Evolutionary conservation across 2,888 invertebrate genomes (phyloP).

Genomic region (Saturnia japonica): DNA sequence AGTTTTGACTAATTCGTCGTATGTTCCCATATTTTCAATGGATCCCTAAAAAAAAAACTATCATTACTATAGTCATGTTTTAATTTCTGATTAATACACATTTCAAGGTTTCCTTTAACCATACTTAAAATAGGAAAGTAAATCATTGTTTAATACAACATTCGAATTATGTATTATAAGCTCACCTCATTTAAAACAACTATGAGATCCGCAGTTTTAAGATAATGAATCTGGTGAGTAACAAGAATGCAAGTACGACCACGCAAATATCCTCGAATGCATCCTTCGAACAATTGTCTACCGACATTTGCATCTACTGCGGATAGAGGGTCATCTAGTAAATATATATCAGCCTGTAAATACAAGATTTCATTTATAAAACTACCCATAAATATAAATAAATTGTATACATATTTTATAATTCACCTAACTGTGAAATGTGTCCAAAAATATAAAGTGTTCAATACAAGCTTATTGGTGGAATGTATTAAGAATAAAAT

Average conservation of each 20-base stretch:
- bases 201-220: conserved; percentile 73
- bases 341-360: conserved; percentile 86
- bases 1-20: conserved; percentile 77
- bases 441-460: too few relatives aligned
- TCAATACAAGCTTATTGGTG: too few relatives aligned
- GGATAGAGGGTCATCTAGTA: conserved; percentile 91
- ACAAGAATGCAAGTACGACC: conserved; percentile 88
- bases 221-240: conserved; percentile 91
- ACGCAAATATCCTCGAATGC: conserved; percentile 84
- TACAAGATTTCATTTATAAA: not conserved
- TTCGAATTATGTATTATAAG: too few relatives aligned
- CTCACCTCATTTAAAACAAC: conserved; percentile 78
- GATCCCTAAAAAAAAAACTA: conserved; percentile 63
- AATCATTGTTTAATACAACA: too few relatives aligned
- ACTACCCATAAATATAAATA: not conserved
- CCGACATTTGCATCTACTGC: conserved; percentile 92
- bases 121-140: too few relatives aligned
- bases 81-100: too few relatives aligned
- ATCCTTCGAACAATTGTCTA: conserved; percentile 87
- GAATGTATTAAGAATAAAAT: too few relatives aligned
- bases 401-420: not conserved
- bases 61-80: not conserved
- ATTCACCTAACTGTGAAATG: too few relatives aligned
- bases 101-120: too few relatives aligned
- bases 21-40: conserved; percentile 83